phyloP scores from a whole-genome alignment of 2,113 vertebrate genomes.

The Cariama cristata region DNA sequence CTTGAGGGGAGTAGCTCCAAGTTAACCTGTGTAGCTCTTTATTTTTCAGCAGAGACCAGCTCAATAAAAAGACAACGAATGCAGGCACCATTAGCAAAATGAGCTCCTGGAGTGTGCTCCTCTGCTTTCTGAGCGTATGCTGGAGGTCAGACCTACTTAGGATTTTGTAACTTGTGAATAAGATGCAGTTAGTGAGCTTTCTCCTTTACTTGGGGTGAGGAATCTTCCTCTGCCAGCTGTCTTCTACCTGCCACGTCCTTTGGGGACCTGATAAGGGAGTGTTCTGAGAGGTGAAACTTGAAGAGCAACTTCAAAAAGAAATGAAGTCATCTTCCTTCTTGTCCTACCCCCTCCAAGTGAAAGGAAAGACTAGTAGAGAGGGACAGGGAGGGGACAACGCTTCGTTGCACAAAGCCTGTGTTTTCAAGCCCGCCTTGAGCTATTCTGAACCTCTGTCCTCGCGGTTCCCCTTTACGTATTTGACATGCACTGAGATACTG shows the following conservation, averaged over 20 bases:
- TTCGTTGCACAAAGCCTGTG: rapidly evolving
- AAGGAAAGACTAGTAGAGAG: background rate
- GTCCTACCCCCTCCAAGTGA: background rate
- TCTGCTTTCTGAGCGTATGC: background rate
- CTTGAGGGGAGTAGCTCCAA: background rate
- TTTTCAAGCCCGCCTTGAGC: background rate
- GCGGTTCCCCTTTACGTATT: background rate
- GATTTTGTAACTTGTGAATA: background rate
- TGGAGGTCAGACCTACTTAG: background rate
- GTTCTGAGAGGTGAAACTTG: background rate
- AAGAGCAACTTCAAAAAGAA: background rate
- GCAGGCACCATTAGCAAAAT: background rate
- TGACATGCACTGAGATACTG: rapidly evolving
- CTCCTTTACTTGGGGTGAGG: background rate
- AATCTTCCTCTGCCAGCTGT: background rate
- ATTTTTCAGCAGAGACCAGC: background rate
- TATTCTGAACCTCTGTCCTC: background rate
- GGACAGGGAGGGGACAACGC: rapidly evolving
- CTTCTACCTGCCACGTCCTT: background rate
- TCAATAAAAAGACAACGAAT: background rate
- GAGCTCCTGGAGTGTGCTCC: background rate
- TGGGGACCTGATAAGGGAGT: background rate
- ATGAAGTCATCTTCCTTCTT: background rate
- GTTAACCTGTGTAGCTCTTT: background rate
- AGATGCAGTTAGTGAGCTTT: background rate